Evolutionary conservation across 1,140 invertebrate genomes (phyloP).

Genomic region (Drosophila nigromelanica): DNA sequence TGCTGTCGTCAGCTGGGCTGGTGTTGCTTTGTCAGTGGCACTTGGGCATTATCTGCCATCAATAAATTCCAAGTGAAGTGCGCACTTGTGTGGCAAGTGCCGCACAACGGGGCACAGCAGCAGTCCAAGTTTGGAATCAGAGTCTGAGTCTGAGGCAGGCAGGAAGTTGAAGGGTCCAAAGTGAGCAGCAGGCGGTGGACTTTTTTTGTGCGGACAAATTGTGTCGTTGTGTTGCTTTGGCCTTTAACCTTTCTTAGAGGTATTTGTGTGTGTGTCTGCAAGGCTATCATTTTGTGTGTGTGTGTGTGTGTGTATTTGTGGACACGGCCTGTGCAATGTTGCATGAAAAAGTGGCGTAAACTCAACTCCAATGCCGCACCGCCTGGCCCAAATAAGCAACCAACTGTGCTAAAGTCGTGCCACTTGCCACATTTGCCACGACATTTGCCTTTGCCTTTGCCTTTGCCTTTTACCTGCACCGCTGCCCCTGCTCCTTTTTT

Average conservation of each 20-base stretch:
- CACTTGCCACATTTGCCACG: slow-evolving; percentile 73
- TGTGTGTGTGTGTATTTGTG: slow-evolving; percentile 60
- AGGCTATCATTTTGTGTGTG: slow-evolving; percentile 74
- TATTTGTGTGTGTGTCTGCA: slow-evolving; percentile 37
- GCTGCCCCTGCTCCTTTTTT: slow-evolving; percentile 12
- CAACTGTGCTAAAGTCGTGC: slow-evolving; percentile 56
- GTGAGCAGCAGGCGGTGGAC: slow-evolving; percentile 49
- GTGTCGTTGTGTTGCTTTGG: slow-evolving; percentile 66
- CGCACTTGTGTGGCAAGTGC: slow-evolving; percentile 78
- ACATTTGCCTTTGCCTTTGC: slow-evolving; percentile 56
- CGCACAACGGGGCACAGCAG: slow-evolving; percentile 66
- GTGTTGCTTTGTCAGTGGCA: slow-evolving; percentile 77
- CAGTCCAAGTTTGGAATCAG: slow-evolving; percentile 1
- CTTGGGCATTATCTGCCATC: slow-evolving; percentile 80
- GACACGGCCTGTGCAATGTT: slow-evolving; percentile 79
- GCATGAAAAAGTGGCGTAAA: slow-evolving; percentile 80
- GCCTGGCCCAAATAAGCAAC: slow-evolving; percentile 70
- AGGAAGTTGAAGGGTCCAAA: slow-evolving; percentile 68
- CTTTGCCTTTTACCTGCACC: slow-evolving; percentile 53
- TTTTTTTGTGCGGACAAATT: slow-evolving; percentile 47
- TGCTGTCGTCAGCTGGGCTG: slow-evolving; percentile 32
- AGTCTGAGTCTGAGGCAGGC: slow-evolving; percentile 19
- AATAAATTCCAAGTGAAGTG: slow-evolving; percentile 83
- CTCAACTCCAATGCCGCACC: slow-evolving; percentile 47
- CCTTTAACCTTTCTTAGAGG: slow-evolving; percentile 70